phyloP scores from a whole-genome alignment of 2,888 invertebrate genomes.

The Polietes domitor region DNA sequence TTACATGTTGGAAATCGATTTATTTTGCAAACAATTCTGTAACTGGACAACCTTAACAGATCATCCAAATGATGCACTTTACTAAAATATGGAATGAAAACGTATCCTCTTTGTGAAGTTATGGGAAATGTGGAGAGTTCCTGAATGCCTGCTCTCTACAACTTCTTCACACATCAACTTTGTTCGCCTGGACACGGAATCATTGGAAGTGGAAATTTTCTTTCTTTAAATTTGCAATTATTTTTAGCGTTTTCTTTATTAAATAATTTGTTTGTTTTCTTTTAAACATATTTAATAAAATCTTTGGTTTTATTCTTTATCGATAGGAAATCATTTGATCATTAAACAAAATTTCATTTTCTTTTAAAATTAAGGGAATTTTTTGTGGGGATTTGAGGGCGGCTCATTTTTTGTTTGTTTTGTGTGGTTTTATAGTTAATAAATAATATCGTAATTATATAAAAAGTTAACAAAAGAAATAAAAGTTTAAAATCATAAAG shows the following conservation, averaged over 20 bases:
- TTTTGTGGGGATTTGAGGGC: not conserved
- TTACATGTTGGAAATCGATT: too few relatives aligned
- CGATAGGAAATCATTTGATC: slow-evolving; percentile 23
- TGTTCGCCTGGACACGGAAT: too few relatives aligned
- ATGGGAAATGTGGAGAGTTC: too few relatives aligned
- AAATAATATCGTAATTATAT: slow-evolving; percentile 1
- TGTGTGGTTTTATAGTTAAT: not conserved
- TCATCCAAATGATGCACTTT: too few relatives aligned
- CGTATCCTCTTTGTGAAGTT: too few relatives aligned
- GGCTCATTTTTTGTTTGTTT: not conserved
- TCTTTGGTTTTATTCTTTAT: slow-evolving; percentile 55
- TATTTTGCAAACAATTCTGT: too few relatives aligned
- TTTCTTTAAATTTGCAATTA: not conserved
- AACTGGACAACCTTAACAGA: too few relatives aligned
- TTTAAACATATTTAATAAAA: slow-evolving; percentile 50
- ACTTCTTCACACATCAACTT: too few relatives aligned
- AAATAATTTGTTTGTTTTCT: slow-evolving; percentile 14
- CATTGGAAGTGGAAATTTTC: too few relatives aligned
- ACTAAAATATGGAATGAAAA: too few relatives aligned
- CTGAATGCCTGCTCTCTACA: too few relatives aligned
- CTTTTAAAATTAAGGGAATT: slow-evolving; percentile 31
- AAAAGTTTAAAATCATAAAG: too few relatives aligned
- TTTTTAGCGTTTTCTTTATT: slow-evolving; percentile 30
- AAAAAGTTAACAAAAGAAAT: not conserved
- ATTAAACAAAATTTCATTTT: not conserved